These are phyloP conservation scores for Prunella fulvescens DNA, from an alignment of 2,113 vertebrate genomes.

Conservation along the genomic window DNA sequence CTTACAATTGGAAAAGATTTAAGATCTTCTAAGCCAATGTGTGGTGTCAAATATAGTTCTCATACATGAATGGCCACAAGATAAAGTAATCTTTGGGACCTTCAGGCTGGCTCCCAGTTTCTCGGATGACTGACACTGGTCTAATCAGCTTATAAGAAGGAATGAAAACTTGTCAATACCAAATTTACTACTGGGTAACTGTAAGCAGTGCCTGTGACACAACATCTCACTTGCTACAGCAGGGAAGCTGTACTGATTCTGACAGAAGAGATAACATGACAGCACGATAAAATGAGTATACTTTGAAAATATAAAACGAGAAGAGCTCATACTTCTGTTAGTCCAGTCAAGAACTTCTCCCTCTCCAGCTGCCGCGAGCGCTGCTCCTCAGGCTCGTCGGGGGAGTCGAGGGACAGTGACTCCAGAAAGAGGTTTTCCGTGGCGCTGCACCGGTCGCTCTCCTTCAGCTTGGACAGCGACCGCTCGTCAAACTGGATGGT, in stretches of 20 bases:
- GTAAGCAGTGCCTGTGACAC: background rate
- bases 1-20: background rate
- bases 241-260: background rate
- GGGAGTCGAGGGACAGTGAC: conserved; percentile 83
- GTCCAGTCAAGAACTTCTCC: conserved; percentile 81
- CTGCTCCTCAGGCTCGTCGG: conserved; percentile 76
- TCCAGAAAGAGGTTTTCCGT: conserved; percentile 91
- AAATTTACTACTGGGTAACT: background rate
- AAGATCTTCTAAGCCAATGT: background rate
- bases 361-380: conserved; percentile 72
- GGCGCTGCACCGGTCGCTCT: conserved; percentile 70
- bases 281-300: background rate
- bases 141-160: background rate
- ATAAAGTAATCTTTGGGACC: background rate
- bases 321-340: conserved; percentile 75
- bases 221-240: background rate
- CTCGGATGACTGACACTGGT: background rate
- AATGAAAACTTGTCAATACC: background rate
- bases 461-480: conserved; percentile 76
- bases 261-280: background rate
- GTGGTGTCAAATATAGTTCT: background rate
- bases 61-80: background rate
- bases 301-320: background rate
- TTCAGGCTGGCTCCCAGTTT: background rate
- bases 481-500: conserved; percentile 76